Conservation (phyloP, 2,113 vertebrate genomes). For the Halcyon malimbica region DNA sequence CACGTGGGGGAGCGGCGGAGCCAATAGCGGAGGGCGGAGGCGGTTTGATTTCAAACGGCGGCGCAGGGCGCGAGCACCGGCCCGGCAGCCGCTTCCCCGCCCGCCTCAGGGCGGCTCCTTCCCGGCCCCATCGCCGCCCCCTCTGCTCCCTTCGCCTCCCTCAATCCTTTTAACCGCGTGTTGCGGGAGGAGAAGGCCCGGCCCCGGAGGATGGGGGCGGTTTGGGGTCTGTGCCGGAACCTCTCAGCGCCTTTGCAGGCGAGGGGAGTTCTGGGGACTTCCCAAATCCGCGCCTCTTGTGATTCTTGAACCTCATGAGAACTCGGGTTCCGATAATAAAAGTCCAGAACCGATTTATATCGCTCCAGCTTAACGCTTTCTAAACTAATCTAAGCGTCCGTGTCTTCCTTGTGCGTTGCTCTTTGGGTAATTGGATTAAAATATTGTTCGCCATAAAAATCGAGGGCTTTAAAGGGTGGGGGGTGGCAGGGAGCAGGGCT, state of each 20-base stretch:
- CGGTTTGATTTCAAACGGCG: slow-evolving; percentile 4
- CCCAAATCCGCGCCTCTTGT: fast-evolving
- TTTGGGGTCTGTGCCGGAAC: too few relatives aligned
- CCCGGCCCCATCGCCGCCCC: too few relatives aligned
- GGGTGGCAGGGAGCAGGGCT: not conserved
- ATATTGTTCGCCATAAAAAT: not conserved
- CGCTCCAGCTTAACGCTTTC: not conserved
- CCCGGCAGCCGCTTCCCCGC: not conserved
- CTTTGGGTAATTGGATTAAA: not conserved
- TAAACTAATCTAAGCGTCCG: not conserved
- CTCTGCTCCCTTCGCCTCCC: too few relatives aligned
- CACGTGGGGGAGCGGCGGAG: fast-evolving
- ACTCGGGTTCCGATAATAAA: fast-evolving
- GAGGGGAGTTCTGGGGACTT: fast-evolving
- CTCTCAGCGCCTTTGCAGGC: not conserved
- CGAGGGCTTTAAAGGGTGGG: not conserved
- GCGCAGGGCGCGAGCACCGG: fast-evolving
- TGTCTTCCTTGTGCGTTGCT: too few relatives aligned
- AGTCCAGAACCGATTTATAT: fast-evolving
- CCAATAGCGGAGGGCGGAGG: not conserved
- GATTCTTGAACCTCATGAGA: fast-evolving
- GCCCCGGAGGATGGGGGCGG: too few relatives aligned
- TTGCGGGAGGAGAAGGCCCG: too few relatives aligned
- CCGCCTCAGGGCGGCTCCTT: not conserved
- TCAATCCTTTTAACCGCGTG: too few relatives aligned